Base-by-base conservation (phyloP, 2,797 vertebrate species). In the Furcifer pardalis region DNA sequence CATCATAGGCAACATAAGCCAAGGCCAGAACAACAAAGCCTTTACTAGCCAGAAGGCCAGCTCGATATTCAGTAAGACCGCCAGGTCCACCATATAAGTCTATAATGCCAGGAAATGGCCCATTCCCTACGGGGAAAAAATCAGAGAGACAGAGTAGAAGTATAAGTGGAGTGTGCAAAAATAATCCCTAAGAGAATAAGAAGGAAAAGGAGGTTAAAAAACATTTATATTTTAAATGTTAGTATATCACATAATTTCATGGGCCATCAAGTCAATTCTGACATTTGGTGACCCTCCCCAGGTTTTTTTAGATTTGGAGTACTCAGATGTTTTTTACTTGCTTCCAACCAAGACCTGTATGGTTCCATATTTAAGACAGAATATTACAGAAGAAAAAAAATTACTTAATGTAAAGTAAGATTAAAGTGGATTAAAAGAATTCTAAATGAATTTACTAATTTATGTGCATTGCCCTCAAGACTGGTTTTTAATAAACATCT, bases 1-100 rank as follows among this genome's bases (percentile, higher is more conserved):
- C 94, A 0, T 95, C 91, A 0, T 93, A 95, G 76, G 85, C 93
- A 0, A 94, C 94, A 89, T 89, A 94, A 30, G 94, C 95, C 44
- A 95, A 59, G 0, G 94, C 93, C 82, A 95, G 78, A 68, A 92
- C 93, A 0, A 82, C 91, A 1, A 94, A 95, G 77, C 94, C 94
- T 49, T n/a, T 90, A 75, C 91, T 95, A 77, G 95, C 94, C 82
- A 95, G 4, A 17, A 95, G 92, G 35, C 92, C 88, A 0, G 94
- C 93, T 0, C 95, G 89, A 35, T 93, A 95, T 46, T 95, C 94
- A 0, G 94, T 91, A 74, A 95, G 91, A 0, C 94, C 95, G 1
- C 94, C 95, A 0, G 86, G 89, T 0, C 94, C 94, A n/a, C 95
- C 95, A 77, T 93, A 95, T 13, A 95, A 21, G 72, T 95, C 95